Evolutionary conservation across 2,888 invertebrate genomes (phyloP).

Genomic region (Seira sanloemensis): DNA sequence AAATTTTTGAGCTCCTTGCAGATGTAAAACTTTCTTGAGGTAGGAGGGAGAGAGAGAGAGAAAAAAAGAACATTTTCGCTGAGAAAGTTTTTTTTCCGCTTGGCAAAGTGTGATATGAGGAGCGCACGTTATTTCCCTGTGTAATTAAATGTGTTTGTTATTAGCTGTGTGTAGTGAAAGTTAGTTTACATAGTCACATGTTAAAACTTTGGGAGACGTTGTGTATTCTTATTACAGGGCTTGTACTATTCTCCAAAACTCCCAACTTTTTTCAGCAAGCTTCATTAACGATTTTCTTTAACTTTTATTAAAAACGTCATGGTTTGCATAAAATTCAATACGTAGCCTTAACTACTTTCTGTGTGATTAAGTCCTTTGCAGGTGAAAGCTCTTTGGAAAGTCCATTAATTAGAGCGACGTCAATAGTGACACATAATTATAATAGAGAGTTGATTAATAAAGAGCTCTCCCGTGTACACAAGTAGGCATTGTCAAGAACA

Average conservation of each 20-base stretch:
- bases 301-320: not conserved
- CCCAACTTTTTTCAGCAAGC: not conserved
- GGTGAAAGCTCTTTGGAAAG: not conserved
- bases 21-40: too few species aligned
- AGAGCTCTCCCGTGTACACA: not conserved
- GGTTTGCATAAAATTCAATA: not conserved
- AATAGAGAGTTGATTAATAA: not conserved
- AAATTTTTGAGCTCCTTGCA: too few species aligned
- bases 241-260: not conserved
- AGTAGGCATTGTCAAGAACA: not conserved
- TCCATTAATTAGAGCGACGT: not conserved
- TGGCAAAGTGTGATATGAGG: not conserved
- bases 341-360: not conserved
- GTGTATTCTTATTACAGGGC: too few species aligned
- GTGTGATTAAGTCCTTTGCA: not conserved
- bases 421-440: not conserved
- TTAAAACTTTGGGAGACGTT: too few species aligned
- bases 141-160: not conserved
- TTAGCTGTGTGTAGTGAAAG: not conserved
- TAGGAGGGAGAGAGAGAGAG: not conserved
- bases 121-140: not conserved
- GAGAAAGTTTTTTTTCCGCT: not conserved
- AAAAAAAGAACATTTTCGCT: not conserved
- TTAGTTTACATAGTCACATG: too few species aligned
- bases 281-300: not conserved